Base-by-base conservation (phyloP, 2,888 invertebrate genomes). In the Lasioglossum figueresi region DNA sequence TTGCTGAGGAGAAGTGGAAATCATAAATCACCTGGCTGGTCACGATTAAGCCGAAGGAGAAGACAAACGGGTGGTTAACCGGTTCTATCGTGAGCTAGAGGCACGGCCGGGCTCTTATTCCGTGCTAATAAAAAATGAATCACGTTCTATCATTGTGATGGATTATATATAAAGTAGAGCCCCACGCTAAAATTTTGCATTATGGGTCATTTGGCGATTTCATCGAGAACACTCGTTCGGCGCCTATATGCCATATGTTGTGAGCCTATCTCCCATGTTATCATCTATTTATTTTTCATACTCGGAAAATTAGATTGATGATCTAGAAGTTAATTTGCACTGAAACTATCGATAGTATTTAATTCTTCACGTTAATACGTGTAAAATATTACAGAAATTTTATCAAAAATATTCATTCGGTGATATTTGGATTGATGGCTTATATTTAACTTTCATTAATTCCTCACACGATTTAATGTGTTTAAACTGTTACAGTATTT, bases 21-120 rank as follows among this genome's bases (percentile, higher is more conserved):
- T 87, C 88, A 93, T 93, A 92, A 93, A 93, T 93, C 92, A 93
- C 87, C 80, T 71, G 76, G 83, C 85, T 83, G 84, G 88, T 90
- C 89, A 87, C 85, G 93, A 91, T 93, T 93, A 91, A 91, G 86
- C 90, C 84, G 83, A 90, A 90, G 87, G 84, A 84, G 87, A 86
- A 89, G 91, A 91, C 91, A 90, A 92, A 92, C 92, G 93, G 89
- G 83, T 88, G 88, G 91, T 91, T 93, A 91, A 93, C 92, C 91
- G 90, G 91, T 92, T 91, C 90, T 92, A 59, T 40, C 76, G 81
- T 85, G 84, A 87, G 52, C 76, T 82, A 80, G 48, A 76, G 66
- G 45, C 45, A 48, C 37, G 63, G 34, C 19, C 56, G 34, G 45
- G 52, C 73, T 45, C 75, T 76, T 68, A 48, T 71, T 48, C 56